Evolutionary conservation across 2,113 vertebrate genomes (phyloP).

Genomic region (Coracopsis vasa): DNA sequence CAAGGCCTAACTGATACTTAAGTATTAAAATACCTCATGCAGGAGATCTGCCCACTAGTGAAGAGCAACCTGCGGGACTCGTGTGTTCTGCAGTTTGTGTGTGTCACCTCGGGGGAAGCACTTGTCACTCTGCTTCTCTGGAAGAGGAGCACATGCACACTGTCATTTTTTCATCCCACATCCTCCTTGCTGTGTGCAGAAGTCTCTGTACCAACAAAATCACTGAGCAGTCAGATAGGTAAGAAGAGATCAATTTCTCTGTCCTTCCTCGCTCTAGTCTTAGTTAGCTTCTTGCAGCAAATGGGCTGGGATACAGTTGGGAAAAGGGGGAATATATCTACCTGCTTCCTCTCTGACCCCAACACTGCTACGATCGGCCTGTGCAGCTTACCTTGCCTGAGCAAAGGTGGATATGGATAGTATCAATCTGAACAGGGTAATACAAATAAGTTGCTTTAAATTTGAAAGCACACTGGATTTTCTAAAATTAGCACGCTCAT

Average conservation of each 20-base stretch:
- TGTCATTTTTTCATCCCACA: neutral
- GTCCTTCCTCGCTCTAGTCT: neutral
- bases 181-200: neutral
- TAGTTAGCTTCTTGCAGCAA: neutral
- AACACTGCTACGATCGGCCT: neutral
- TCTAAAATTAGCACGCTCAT: neutral
- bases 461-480: neutral
- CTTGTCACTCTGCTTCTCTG: neutral
- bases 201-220: neutral
- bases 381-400: neutral
- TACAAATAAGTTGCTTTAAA: neutral
- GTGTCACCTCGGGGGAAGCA: neutral
- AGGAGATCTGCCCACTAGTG: neutral
- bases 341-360: neutral
- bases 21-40: neutral
- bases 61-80: neutral
- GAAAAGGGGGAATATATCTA: neutral
- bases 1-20: neutral
- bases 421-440: neutral
- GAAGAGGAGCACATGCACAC: neutral
- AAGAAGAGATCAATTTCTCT: neutral
- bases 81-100: neutral
- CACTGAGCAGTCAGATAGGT: neutral
- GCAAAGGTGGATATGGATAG: neutral
- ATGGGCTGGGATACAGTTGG: neutral